Conservation (phyloP, 2,888 invertebrate species). For the Tachystola acroxantha region DNA sequence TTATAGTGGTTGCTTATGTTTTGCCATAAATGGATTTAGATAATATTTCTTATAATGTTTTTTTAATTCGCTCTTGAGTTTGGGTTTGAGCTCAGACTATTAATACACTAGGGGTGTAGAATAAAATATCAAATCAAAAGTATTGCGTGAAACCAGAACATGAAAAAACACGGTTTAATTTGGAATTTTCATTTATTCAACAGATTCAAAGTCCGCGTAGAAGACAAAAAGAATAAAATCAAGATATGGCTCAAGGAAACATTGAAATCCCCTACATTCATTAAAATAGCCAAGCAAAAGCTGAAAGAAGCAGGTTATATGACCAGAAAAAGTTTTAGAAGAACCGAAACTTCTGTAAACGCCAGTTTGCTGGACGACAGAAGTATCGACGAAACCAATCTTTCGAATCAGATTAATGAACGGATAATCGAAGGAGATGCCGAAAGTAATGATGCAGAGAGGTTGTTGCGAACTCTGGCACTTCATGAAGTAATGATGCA, state of each 20-base stretch:
- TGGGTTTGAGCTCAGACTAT: too few species aligned
- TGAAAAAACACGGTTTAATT: too few species aligned
- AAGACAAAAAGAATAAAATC: conserved; percentile 65
- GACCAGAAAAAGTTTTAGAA: conserved; percentile 24
- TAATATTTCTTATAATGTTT: too few species aligned
- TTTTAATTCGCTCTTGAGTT: too few species aligned
- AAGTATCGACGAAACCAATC: conserved; percentile 54
- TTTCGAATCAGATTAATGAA: conserved; percentile 57
- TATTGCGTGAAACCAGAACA: too few species aligned
- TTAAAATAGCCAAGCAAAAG: conserved; percentile 59
- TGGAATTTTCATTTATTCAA: too few species aligned
- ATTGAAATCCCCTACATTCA: conserved; percentile 51
- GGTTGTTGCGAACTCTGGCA: conserved; percentile 48
- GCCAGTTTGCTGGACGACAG: conserved; percentile 38
- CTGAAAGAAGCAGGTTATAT: conserved; percentile 47
- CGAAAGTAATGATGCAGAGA: conserved; percentile 45
- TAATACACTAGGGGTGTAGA: too few species aligned
- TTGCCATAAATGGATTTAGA: too few species aligned
- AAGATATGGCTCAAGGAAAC: conserved; percentile 63
- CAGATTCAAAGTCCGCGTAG: conserved; percentile 62
- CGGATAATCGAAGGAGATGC: conserved; percentile 45
- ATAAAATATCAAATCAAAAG: too few species aligned
- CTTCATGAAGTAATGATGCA: conserved; percentile 48
- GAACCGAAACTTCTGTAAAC: conserved; percentile 15
- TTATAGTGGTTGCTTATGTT: too few species aligned